Conservation (phyloP, 1,140 invertebrate genomes). For the Zaprionus vittiger region DNA sequence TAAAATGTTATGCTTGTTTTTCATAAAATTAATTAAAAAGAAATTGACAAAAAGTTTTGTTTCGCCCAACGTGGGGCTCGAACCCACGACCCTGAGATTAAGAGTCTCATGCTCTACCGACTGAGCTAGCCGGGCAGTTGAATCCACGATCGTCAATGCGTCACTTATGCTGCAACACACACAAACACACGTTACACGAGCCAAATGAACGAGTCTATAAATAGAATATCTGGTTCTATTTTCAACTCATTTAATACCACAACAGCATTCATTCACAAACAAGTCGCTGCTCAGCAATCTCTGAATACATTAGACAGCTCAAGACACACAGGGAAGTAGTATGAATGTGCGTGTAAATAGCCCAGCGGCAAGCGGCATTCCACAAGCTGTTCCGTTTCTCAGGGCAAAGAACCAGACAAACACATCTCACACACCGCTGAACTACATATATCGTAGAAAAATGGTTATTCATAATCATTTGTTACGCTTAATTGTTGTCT, state of each 20-base stretch:
- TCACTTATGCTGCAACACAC: neutral
- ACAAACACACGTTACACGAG: neutral
- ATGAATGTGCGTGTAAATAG: conserved; percentile 9
- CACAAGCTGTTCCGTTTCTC: conserved; percentile 51
- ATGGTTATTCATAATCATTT: conserved; percentile 81
- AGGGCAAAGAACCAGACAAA: conserved; percentile 16
- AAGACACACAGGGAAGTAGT: conserved; percentile 9
- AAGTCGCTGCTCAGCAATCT: neutral
- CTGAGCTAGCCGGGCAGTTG: conserved; percentile 91
- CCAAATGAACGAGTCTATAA: neutral
- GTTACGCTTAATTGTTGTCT: conserved; percentile 82
- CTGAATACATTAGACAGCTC: conserved; percentile 2
- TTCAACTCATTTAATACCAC: neutral
- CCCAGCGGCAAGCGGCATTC: conserved; percentile 46
- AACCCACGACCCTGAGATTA: conserved; percentile 97
- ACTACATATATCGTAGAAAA: conserved; percentile 53
- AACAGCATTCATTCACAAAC: neutral
- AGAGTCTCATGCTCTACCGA: conserved; percentile 97
- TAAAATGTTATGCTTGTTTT: neutral
- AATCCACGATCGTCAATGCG: neutral
- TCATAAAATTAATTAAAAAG: neutral
- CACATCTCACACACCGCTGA: conserved; percentile 3
- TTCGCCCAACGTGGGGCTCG: conserved; percentile 94
- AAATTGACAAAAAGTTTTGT: conserved; percentile 62
- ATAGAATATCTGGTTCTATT: conserved; percentile 3